These are phyloP conservation scores for Pipa parva DNA, from an alignment of 2,113 vertebrate species.

Conservation along the genomic window DNA sequence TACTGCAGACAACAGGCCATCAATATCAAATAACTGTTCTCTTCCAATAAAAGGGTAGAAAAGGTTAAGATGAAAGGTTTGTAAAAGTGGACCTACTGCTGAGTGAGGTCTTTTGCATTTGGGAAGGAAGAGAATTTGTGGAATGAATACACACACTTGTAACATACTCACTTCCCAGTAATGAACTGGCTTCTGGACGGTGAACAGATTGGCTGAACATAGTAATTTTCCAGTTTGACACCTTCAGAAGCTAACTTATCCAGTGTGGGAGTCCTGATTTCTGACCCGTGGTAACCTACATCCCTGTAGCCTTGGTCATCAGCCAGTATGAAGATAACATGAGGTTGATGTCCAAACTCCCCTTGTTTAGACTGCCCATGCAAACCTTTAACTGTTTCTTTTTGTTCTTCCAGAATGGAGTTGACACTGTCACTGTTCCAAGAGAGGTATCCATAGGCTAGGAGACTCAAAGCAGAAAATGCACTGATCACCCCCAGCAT, in stretches of 20 bases:
- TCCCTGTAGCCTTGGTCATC: slow-evolving; percentile 95
- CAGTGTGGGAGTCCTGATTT: slow-evolving; percentile 89
- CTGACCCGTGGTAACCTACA: slow-evolving; percentile 93
- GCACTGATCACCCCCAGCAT: slow-evolving; percentile 67
- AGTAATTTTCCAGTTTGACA: slow-evolving; percentile 97
- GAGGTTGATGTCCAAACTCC: slow-evolving; percentile 64
- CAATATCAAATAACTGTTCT: too few species aligned
- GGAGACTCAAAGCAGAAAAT: slow-evolving; percentile 69
- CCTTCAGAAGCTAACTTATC: slow-evolving; percentile 86
- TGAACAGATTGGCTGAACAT: slow-evolving; percentile 95
- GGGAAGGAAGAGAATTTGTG: too few species aligned
- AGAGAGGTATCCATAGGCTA: slow-evolving; percentile 67
- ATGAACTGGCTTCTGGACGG: slow-evolving; percentile 94
- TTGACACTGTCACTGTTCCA: slow-evolving; percentile 59
- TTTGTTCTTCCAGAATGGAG: slow-evolving; percentile 40
- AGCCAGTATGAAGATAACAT: slow-evolving; percentile 90
- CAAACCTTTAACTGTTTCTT: not conserved
- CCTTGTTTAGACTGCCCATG: slow-evolving; percentile 47
- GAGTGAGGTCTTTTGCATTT: too few species aligned
- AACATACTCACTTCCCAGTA: slow-evolving; percentile 85
- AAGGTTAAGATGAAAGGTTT: too few species aligned
- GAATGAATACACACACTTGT: too few species aligned
- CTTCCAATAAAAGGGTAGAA: too few species aligned
- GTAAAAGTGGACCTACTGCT: too few species aligned
- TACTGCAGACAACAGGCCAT: too few species aligned